phyloP scores from a whole-genome alignment of 53 echinoderm and acorn worm genomes.

The Stichopus horrens region DNA sequence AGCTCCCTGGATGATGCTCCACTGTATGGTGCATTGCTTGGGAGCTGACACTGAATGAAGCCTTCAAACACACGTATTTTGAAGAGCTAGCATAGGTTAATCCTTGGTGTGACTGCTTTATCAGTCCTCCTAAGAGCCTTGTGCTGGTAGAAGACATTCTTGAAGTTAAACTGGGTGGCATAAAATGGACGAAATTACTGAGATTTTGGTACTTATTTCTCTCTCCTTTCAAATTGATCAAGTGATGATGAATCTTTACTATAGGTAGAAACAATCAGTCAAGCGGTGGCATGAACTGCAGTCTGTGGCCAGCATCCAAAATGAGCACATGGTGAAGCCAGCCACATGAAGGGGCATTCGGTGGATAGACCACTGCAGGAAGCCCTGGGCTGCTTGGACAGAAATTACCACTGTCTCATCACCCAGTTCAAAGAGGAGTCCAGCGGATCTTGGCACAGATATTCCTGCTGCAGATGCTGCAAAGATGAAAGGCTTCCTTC shows the following conservation, averaged over 20 bases:
- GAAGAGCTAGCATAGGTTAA: constrained; percentile 38
- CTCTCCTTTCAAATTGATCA: constrained; percentile 36
- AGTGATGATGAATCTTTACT: constrained; percentile 51
- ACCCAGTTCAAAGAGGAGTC: constrained; percentile 53
- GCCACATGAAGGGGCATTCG: constrained; percentile 44
- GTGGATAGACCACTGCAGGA: constrained; percentile 52
- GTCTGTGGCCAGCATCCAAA: constrained; percentile 31
- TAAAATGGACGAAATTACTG: not conserved
- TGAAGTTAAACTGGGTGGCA: too few species aligned
- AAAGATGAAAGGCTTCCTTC: constrained; percentile 60
- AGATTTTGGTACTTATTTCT: not conserved
- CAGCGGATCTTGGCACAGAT: not conserved
- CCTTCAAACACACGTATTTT: constrained; percentile 50
- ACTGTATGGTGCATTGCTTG: constrained; percentile 54
- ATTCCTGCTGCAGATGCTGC: constrained; percentile 49
- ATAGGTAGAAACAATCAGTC: constrained; percentile 45
- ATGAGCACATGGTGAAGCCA: constrained; percentile 45
- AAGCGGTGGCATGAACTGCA: constrained; percentile 53
- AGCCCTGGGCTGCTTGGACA: constrained; percentile 35
- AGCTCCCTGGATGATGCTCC: constrained; percentile 57
- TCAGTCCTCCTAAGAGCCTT: not conserved
- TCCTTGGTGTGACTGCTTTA: too few species aligned
- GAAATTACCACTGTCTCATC: constrained; percentile 1
- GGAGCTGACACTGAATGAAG: constrained; percentile 51
- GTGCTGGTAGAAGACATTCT: too few species aligned